Base-by-base conservation (phyloP, 2,113 vertebrate genomes). In the Puntigrus tetrazona region DNA sequence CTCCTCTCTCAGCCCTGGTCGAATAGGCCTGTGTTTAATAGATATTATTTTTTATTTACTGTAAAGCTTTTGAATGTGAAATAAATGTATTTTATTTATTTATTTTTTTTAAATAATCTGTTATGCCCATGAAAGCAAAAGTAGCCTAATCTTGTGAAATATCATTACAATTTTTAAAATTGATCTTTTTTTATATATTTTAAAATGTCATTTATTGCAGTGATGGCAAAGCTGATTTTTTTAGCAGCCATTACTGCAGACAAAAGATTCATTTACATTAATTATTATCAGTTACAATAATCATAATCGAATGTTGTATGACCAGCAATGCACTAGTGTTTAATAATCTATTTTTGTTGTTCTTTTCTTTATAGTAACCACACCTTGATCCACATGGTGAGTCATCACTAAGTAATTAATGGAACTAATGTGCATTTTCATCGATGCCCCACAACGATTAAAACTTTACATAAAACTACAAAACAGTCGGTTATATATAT, bases 21-120 rank as follows among this genome's bases (percentile, higher is more conserved):
- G 86, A 76, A 90, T 90, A 59, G 89, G 72, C 79, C 92, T 93
- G 85, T 34, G 29, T 50, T 70, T 31, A 74, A 74, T 20, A 34
- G 3, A 67, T 67, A 20, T 8, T 20, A 50, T 34, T 3, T 34
- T 31, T 67, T 67, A n/a, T 18, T 3, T 8, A 20, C 7, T 67
- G 16, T 34, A 36, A 31, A 69, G 31, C 65, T 1, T 31, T 36
- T 36, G 36, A 20, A 67, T 4, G 29, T n/a, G n/a, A n/a, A n/a
- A n/a, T n/a, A n/a, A n/a, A n/a, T n/a, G n/a, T n/a, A n/a, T n/a
- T n/a, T n/a, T n/a, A n/a, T n/a, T n/a, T n/a, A n/a, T n/a, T n/a
- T n/a, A n/a, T n/a, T n/a, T n/a, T n/a, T 55, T 55, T 55, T 55
- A 7, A 55, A 55, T n/a, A 55, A 7, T n/a, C 20, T n/a, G 16